These are phyloP conservation scores for Saccostrea cuccullata DNA, from an alignment of 1,140 invertebrate species.

Conservation along the genomic window DNA sequence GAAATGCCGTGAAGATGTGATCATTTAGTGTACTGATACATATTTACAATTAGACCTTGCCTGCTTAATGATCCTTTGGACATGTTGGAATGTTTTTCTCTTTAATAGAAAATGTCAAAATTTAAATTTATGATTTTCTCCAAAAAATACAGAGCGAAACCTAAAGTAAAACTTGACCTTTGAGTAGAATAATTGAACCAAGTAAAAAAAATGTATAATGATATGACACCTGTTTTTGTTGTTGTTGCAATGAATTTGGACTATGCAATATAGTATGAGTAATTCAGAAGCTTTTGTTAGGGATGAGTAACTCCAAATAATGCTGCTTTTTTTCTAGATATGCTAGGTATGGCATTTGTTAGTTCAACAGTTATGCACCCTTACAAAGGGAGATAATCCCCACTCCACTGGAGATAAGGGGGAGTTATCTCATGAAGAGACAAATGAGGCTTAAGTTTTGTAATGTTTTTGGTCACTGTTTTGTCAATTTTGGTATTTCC, in stretches of 20 bases:
- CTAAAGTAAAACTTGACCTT: not conserved
- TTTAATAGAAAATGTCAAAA: too few relatives aligned
- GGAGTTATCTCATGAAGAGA: not conserved
- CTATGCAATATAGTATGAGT: not conserved
- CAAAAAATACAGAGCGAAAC: not conserved
- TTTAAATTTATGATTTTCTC: not conserved
- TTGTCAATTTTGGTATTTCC: not conserved
- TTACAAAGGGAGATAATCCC: conserved; percentile 17
- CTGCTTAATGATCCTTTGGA: too few relatives aligned
- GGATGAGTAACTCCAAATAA: not conserved
- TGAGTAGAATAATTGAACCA: not conserved
- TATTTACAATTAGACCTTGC: too few relatives aligned
- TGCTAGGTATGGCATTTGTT: not conserved
- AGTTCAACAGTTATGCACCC: not conserved
- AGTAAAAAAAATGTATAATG: not conserved
- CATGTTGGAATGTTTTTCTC: too few relatives aligned
- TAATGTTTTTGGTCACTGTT: conserved; percentile 1
- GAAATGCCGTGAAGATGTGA: not conserved
- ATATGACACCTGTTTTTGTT: not conserved
- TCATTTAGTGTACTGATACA: too few relatives aligned
- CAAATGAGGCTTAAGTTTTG: not conserved
- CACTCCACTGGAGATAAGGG: not conserved
- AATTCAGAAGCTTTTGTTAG: not conserved
- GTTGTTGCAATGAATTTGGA: not conserved
- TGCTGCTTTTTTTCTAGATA: not conserved